Percentiles rank a stretch among this genome's conserved stretches.
phyloP scores from a whole-genome alignment of 2,113 vertebrate genomes.

The Elanus axillaris region DNA sequence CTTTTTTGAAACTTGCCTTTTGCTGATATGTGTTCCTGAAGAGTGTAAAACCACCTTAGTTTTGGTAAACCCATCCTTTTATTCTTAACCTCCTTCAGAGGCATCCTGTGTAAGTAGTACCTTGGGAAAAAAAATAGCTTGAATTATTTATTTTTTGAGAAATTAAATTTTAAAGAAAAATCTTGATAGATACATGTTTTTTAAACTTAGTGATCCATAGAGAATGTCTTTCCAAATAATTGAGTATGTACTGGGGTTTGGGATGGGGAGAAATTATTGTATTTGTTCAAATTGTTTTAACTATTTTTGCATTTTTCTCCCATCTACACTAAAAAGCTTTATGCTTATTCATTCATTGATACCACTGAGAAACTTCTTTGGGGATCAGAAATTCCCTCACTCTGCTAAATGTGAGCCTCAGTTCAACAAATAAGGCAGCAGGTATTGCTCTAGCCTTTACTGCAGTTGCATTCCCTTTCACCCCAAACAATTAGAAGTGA shows the following conservation, averaged over 20 bases:
- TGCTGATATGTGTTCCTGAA: background rate
- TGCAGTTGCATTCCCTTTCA: slow-evolving; percentile 2
- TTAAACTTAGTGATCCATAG: background rate
- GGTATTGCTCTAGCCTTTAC: background rate
- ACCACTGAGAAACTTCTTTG: background rate
- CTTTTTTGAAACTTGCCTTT: background rate
- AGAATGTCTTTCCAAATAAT: background rate
- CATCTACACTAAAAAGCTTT: background rate
- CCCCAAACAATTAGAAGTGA: slow-evolving; percentile 9
- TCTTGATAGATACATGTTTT: background rate
- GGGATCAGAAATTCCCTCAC: background rate
- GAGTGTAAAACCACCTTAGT: background rate
- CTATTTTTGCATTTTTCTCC: background rate
- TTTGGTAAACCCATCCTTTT: background rate
- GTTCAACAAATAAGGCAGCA: background rate
- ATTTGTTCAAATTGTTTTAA: background rate
- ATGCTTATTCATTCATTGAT: background rate
- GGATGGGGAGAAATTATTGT: background rate
- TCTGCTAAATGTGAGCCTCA: background rate
- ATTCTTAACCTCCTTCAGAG: background rate
- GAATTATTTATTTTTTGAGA: background rate
- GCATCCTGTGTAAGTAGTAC: background rate
- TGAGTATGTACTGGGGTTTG: background rate
- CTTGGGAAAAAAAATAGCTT: background rate
- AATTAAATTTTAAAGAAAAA: background rate